Evolutionary conservation across 2,888 invertebrate genomes (phyloP).

Genomic region (Alcis repandata): DNA sequence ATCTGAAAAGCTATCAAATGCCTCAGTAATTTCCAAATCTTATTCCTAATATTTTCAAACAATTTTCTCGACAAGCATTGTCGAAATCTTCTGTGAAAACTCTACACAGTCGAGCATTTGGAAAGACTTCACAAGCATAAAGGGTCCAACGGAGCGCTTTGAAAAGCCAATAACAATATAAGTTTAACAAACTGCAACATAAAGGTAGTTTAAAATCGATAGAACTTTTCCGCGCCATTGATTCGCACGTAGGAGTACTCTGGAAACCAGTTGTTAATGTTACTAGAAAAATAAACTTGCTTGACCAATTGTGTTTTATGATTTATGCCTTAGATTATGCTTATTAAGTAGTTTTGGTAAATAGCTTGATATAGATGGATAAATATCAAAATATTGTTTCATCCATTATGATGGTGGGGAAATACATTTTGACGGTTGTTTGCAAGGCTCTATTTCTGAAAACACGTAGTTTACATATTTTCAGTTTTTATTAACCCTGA

Average conservation of each 20-base stretch:
- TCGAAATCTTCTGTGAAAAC: slow-evolving; percentile 28
- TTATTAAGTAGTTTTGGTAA: no score
- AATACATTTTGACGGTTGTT: no score
- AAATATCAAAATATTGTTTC: no score
- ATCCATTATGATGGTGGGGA: no score
- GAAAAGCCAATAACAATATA: slow-evolving; percentile 74
- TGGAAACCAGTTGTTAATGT: slow-evolving; percentile 27
- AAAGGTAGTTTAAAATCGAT: slow-evolving; percentile 73
- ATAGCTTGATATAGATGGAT: no score
- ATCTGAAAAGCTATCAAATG: neutral
- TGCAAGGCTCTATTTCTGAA: no score
- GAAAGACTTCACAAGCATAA: slow-evolving; percentile 45
- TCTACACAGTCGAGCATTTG: slow-evolving; percentile 38
- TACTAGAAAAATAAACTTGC: neutral
- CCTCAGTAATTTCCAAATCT: slow-evolving; percentile 1
- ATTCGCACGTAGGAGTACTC: slow-evolving; percentile 61
- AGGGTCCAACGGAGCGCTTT: slow-evolving; percentile 50
- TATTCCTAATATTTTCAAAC: slow-evolving; percentile 4
- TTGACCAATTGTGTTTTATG: no score
- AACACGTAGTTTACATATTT: no score
- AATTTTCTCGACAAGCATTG: slow-evolving; percentile 3
- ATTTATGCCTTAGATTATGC: no score
- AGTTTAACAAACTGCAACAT: slow-evolving; percentile 71
- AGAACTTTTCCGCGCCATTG: slow-evolving; percentile 73
- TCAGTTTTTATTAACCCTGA: no score